These are phyloP conservation scores for Hydrolagus affinis DNA, from an alignment of 2,113 vertebrate genomes.

Conservation along the genomic window DNA sequence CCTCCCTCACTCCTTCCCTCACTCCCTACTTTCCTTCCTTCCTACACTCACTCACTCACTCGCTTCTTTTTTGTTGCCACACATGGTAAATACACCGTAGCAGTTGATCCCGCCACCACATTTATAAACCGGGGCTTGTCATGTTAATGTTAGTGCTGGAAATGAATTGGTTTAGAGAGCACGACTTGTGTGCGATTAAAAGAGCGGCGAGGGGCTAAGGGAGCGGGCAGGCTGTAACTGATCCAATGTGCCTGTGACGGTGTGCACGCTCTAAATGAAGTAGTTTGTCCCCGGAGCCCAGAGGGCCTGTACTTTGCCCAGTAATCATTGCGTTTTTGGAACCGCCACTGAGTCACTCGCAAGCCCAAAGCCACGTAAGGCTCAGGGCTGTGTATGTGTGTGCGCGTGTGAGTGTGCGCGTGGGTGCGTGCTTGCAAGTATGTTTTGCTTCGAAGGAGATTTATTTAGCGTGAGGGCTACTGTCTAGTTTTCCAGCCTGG, in stretches of 20 bases:
- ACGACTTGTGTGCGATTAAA: conserved; percentile 20
- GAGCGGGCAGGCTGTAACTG: conserved; percentile 18
- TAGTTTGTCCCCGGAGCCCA: neutral
- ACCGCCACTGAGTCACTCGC: neutral
- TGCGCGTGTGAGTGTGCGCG: too few relatives aligned
- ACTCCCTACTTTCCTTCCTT: conserved; percentile 13
- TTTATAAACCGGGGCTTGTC: conserved; percentile 14
- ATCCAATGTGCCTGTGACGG: conserved; percentile 12
- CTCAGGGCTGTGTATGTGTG: neutral
- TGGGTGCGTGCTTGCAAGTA: neutral
- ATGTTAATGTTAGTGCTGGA: conserved; percentile 19
- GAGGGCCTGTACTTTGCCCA: conserved; percentile 10
- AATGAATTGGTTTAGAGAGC: conserved; percentile 7
- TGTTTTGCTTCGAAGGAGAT: neutral
- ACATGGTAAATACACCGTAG: conserved; percentile 34
- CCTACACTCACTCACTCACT: conserved; percentile 10
- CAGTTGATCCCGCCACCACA: conserved; percentile 24
- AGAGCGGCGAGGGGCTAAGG: conserved; percentile 24
- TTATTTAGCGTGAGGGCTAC: conserved; percentile 24
- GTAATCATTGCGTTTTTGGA: conserved; percentile 22
- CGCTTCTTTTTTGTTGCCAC: conserved; percentile 43
- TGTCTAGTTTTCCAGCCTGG: conserved; percentile 35
- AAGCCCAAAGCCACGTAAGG: conserved; percentile 11
- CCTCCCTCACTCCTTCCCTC: too few relatives aligned
- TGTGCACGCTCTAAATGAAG: conserved; percentile 25